Evolutionary conservation across 2,888 invertebrate species (phyloP).

Genomic region (Argyresthia albistria): DNA sequence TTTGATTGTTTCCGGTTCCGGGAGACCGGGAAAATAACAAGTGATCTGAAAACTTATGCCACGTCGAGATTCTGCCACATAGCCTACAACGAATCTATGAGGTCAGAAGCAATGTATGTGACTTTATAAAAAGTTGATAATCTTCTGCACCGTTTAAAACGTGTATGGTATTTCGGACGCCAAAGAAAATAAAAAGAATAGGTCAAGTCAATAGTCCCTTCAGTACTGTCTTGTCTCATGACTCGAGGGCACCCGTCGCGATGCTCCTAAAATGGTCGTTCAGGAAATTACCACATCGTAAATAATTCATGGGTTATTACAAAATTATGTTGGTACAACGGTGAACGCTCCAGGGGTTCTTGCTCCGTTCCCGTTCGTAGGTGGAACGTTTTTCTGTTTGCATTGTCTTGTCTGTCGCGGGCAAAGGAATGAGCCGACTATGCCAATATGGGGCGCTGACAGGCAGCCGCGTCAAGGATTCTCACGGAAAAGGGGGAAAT

Average conservation of each 20-base stretch:
- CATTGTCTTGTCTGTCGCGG: constrained; percentile 45
- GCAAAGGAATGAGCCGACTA: constrained; percentile 15
- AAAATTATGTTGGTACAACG: constrained; percentile 54
- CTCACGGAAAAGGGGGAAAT: neutral
- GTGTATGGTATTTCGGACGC: no score
- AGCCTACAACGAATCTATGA: no score
- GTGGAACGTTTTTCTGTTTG: constrained; percentile 32
- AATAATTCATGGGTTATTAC: constrained; percentile 68
- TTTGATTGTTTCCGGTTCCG: no score
- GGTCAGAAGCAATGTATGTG: no score
- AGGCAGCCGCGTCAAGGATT: neutral
- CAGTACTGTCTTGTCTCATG: constrained; percentile 11
- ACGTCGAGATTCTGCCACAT: no score
- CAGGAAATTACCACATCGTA: constrained; percentile 59
- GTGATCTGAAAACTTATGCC: no score
- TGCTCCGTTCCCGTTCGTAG: constrained; percentile 19
- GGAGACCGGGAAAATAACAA: no score
- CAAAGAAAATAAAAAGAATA: no score
- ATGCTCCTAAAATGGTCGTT: constrained; percentile 42
- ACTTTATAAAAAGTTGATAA: no score
- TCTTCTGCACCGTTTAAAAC: no score
- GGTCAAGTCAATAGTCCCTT: no score
- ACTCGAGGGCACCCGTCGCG: constrained; percentile 25
- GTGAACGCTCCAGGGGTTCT: constrained; percentile 43
- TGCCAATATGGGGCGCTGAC: constrained; percentile 8